Base-by-base conservation (phyloP, 2,797 vertebrate species). In the Pempheris klunzingeri region DNA sequence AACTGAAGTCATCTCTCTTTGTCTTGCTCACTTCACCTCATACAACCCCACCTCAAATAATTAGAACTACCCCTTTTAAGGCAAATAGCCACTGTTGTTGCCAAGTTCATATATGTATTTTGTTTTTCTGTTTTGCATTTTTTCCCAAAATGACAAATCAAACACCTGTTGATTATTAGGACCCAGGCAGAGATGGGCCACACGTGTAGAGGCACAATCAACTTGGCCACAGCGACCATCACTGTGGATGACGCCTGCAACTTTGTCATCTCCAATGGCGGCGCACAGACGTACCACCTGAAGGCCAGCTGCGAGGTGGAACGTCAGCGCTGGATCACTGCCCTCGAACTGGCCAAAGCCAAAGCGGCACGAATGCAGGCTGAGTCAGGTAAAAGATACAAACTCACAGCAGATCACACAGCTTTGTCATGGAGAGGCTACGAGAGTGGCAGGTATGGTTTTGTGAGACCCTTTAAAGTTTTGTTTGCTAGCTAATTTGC, bases 141-240 rank as follows among this genome's bases (percentile, higher is more conserved):
- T 34, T 52, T 12, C 2, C 3, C 2, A n/a, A 55, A 34, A 26
- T 57, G 7, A 49, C 2, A 18, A 59, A 38, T 69, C 3, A 26
- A 46, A 61, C 55, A 12, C 50, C 64, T 75, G n/a, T 41, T 70
- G 3, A 39, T 71, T n/a, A 1, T 57, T 85, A 99, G 98, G 80
- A 99, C 98, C 24, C 98, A 99, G 90, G 98, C 98, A 0, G 98
- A 99, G 92, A 99, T 99, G 98, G 95, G 97, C 13, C 98, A 99
- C 85, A 99, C 98, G 0, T 99, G 98, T 87, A 95, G 98, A 0
- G 98, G 98, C 43, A 99, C 98, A 46, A 99, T 99, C 84, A 99
- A 99, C 93, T 90, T 99, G 52, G 97, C 98, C 65, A 99, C 98
- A 0, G 98, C 98, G 65, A 97, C 96, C 61, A 99, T 99, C 86